These are phyloP conservation scores for Etheostoma nigrum DNA, from an alignment of 2,797 vertebrate genomes.

Conservation along the genomic window DNA sequence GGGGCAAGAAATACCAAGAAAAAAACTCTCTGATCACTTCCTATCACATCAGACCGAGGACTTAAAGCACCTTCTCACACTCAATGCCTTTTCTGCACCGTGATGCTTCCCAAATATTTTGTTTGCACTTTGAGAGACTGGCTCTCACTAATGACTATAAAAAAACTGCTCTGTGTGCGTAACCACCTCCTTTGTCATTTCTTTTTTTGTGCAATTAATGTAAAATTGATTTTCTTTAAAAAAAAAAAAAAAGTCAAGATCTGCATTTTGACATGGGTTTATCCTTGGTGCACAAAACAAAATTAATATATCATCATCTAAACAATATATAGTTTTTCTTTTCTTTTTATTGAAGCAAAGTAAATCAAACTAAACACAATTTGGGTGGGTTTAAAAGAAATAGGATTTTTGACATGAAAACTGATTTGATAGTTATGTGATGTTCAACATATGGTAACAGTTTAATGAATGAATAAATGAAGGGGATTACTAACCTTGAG, in stretches of 20 bases:
- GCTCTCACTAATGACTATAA: neutral
- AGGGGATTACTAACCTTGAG: slow-evolving; percentile 89
- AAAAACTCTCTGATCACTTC: slow-evolving; percentile 10
- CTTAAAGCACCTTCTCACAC: neutral
- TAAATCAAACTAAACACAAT: neutral
- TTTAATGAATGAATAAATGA: neutral
- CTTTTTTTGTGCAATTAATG: neutral
- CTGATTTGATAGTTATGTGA: neutral
- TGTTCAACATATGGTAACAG: neutral
- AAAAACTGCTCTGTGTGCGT: neutral
- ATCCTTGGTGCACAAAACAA: neutral
- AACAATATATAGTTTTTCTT: neutral
- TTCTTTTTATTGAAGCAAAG: neutral
- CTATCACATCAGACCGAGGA: neutral
- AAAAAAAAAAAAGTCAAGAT: neutral
- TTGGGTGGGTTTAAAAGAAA: neutral
- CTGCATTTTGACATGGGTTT: neutral
- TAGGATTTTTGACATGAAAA: neutral
- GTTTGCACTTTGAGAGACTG: neutral
- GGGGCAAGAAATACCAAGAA: slow-evolving; percentile 63
- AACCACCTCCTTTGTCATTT: neutral
- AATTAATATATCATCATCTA: neutral
- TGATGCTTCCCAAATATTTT: neutral
- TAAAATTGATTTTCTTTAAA: no score
- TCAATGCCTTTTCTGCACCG: neutral